Evolutionary conservation across 2,888 invertebrate species (phyloP), one percentile per base, ranked within the genome.

Genomic region (Deroplatys truncata): DNA sequence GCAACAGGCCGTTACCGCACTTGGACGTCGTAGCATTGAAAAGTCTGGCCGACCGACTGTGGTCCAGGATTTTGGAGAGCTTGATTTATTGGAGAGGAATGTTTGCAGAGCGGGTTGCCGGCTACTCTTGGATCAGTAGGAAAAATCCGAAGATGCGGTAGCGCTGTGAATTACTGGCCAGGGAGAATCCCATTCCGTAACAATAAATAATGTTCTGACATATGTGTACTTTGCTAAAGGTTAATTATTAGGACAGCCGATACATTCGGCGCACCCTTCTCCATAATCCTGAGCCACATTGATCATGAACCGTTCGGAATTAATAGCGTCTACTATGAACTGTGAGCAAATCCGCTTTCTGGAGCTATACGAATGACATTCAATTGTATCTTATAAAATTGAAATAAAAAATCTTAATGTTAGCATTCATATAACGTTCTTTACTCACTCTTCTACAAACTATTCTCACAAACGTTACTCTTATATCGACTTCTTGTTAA

Each of bases 81-180:
- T 25, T 82, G 87, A 87, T 87, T 87, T 87, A 87, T 87, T 56
- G 31, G 35, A 82, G 83, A 82, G 82, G n/a, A 35, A 35, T 87
- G 43, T 87, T 87, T 87, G 83, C 82, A 87, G 35, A 87, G 87
- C 87, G 82, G 29, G 83, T 35, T 82, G 87, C 43, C 83, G 83
- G 87, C 87, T 87, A 83, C 29, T 31, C 87, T 25, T 82, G 85
- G 85, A 85, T 85, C 43, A 85, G 85, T 43, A 85, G 28, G 20
- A 35, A 49, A 43, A 35, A 85, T 85, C 35, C 85, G 35, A 87
- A 87, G 87, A 87, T 35, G 87, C 82, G 83, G 25, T 87, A 72
- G 87, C 82, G 83, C 31, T 87, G 87, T 87, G 83, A 87, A 87
- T 87, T 87, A 87, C 83, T 87, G 86, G 35, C 25, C 25, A 35